Percentiles rank a stretch among this genome's conserved stretches.
Evolutionary conservation across 1,140 invertebrate species (phyloP).

Genomic region (Notospermus geniculatus): DNA sequence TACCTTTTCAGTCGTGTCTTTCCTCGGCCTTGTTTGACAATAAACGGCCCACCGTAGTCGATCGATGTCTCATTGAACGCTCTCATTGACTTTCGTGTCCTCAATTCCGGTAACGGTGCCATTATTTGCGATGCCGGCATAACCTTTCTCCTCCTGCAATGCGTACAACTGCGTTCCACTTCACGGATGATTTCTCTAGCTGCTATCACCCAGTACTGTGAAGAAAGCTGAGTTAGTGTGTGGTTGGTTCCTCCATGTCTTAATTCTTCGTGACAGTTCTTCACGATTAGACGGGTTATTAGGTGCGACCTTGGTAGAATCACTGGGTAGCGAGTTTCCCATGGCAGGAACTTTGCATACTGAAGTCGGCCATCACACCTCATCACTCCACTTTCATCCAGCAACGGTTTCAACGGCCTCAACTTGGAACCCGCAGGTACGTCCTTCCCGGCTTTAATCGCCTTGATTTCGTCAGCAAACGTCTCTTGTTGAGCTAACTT

Average conservation of each 20-base stretch:
- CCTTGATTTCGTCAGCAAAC: too few relatives aligned
- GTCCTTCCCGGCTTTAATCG: too few relatives aligned
- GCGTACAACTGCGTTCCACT: not conserved
- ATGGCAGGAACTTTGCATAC: slow-evolving; percentile 13
- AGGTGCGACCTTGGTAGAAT: slow-evolving; percentile 19
- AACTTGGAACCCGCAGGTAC: too few relatives aligned
- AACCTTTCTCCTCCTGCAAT: not conserved
- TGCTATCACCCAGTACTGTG: not conserved
- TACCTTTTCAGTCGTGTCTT: not conserved
- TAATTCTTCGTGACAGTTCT: slow-evolving; percentile 15
- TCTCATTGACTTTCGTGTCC: not conserved
- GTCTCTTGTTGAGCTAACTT: too few relatives aligned
- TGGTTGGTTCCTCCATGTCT: not conserved
- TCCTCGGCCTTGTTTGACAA: too few relatives aligned
- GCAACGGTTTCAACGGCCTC: not conserved
- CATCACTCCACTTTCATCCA: slow-evolving; percentile 16
- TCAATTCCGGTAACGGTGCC: slow-evolving; percentile 10
- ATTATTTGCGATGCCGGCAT: slow-evolving; percentile 12
- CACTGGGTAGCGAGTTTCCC: slow-evolving; percentile 13
- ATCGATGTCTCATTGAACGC: not conserved
- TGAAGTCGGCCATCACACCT: slow-evolving; percentile 12
- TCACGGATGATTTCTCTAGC: slow-evolving; percentile 6
- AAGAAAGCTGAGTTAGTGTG: not conserved
- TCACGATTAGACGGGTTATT: slow-evolving; percentile 19
- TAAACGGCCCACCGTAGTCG: too few relatives aligned